Conservation (phyloP, 2,797 vertebrate species). For the Apogon hyalosoma region DNA sequence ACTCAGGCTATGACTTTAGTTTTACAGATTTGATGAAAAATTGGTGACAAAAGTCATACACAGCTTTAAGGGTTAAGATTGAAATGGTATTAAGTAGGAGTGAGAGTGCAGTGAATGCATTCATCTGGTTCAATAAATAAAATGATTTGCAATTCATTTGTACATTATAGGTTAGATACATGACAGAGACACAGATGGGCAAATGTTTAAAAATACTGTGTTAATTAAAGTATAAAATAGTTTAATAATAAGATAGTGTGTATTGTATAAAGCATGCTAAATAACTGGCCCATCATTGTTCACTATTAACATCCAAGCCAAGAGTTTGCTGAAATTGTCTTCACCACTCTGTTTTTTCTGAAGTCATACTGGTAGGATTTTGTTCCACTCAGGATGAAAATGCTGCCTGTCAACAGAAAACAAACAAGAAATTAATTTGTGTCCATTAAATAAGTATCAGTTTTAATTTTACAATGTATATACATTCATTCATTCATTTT, state of each 20-base stretch:
- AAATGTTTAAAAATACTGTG: slow-evolving; percentile 6
- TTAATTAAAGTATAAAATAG: too few relatives aligned
- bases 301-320: slow-evolving; percentile 75
- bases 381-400: slow-evolving; percentile 73
- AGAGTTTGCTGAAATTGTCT: slow-evolving; percentile 58
- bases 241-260: too few relatives aligned
- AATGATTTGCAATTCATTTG: slow-evolving; percentile 1
- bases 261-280: background rate
- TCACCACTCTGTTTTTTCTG: slow-evolving; percentile 58
- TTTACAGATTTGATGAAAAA: too few relatives aligned
- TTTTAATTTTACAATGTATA: too few relatives aligned
- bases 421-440: slow-evolving; percentile 5
- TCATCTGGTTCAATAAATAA: background rate
- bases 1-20: too few relatives aligned
- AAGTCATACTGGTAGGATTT: slow-evolving; percentile 74
- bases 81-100: background rate
- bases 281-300: background rate
- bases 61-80: too few relatives aligned
- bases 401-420: slow-evolving; percentile 61
- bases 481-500: too few relatives aligned
- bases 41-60: too few relatives aligned
- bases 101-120: background rate
- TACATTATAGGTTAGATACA: background rate
- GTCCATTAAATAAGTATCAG: too few relatives aligned
- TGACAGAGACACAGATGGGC: background rate